A percentile compares a stretch with the other conserved stretches of the same genome.
Conservation (phyloP, 2,888 invertebrate species). For the Griposia aprilina region DNA sequence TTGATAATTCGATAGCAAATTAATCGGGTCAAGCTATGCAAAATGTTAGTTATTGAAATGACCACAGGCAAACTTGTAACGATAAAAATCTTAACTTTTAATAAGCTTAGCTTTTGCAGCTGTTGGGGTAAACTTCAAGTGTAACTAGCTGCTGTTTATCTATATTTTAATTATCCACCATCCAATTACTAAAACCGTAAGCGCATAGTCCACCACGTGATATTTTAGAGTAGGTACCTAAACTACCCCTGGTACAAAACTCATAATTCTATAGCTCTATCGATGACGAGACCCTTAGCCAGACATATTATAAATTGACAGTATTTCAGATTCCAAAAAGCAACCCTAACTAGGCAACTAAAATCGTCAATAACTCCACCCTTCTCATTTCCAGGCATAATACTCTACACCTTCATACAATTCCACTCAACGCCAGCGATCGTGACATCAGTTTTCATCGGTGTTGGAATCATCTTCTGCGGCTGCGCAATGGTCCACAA, state of each 20-base stretch:
- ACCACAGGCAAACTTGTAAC: neutral
- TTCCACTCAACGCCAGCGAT: constrained; percentile 98
- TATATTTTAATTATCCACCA: neutral
- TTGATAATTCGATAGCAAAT: neutral
- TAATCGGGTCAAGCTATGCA: neutral
- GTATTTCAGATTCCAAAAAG: neutral
- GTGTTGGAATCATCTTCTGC: constrained; percentile 97
- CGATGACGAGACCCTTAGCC: neutral
- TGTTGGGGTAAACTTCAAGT: too few species aligned
- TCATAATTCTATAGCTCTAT: neutral
- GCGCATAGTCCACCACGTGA: too few species aligned
- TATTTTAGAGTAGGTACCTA: neutral
- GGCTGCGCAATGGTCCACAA: constrained; percentile 98
- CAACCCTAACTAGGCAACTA: too few species aligned
- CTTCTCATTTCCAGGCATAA: constrained; percentile 93
- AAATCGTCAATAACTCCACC: constrained; percentile 2
- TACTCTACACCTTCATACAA: constrained; percentile 97
- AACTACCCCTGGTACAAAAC: neutral
- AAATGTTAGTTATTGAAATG: neutral
- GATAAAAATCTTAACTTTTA: neutral
- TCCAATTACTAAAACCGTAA: neutral
- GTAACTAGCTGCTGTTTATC: too few species aligned
- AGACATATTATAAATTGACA: too few species aligned
- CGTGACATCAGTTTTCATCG: constrained; percentile 96
- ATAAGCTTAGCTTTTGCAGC: neutral